Conservation (phyloP, 35 echinoderm and acorn worm species). For the Holothuria glaberrima region DNA sequence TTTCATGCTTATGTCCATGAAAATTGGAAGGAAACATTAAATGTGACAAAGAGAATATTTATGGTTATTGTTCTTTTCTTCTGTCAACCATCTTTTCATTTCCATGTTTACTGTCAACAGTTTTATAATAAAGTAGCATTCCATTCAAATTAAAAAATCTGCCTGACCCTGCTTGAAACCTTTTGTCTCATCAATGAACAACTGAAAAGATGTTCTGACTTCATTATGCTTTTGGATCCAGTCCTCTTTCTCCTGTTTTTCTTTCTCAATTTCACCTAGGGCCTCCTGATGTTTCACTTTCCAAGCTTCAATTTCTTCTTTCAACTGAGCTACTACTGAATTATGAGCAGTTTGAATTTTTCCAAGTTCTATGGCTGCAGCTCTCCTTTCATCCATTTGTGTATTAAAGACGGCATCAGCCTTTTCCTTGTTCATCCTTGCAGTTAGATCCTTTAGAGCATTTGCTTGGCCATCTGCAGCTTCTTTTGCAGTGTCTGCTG, state of each 20-base stretch:
- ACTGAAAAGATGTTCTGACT: conserved; percentile 53
- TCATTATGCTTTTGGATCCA: conserved; percentile 55
- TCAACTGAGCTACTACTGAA: conserved; percentile 29
- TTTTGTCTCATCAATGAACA: conserved; percentile 69
- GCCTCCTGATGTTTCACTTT: conserved; percentile 36
- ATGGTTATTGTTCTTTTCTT: too few relatives aligned
- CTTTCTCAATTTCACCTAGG: conserved; percentile 16
- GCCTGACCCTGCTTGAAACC: conserved; percentile 66
- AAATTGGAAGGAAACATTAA: not conserved
- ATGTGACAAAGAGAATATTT: not conserved
- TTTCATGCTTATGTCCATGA: not conserved
- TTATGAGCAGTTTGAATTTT: conserved; percentile 44
- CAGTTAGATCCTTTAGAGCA: conserved; percentile 33
- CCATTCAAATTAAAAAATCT: conserved; percentile 56
- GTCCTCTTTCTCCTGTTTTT: conserved; percentile 50
- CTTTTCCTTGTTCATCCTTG: conserved; percentile 40
- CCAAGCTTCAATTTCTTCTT: conserved; percentile 18
- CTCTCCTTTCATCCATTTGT: conserved; percentile 48
- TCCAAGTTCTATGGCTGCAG: conserved; percentile 45
- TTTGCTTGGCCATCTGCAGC: conserved; percentile 36
- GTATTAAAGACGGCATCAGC: conserved; percentile 34
- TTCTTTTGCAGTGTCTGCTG: conserved; percentile 48
- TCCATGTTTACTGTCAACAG: not conserved
- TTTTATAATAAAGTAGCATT: not conserved
- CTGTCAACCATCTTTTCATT: too few relatives aligned